Percentiles rank a stretch among this genome's conserved stretches.
Evolutionary conservation across 92 coral and sea anemone genomes (phyloP).

Genomic region (Diadumene lineata): DNA sequence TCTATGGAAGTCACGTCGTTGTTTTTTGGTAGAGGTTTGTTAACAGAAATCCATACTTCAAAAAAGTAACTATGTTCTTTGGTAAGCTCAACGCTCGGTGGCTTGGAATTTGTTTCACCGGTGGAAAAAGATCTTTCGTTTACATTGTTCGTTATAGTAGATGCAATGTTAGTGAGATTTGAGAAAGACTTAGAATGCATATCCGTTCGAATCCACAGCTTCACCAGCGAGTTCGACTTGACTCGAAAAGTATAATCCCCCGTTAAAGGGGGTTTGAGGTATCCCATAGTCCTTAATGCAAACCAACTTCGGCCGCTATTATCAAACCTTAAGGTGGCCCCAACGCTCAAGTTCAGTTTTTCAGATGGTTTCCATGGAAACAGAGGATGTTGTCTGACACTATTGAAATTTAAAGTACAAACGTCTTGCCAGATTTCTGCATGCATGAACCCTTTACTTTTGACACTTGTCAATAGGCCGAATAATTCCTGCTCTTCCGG

Average conservation of each 20-base stretch:
- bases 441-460: constrained; percentile 35
- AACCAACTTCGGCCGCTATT: constrained; percentile 52
- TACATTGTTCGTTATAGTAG: background rate
- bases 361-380: constrained; percentile 66
- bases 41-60: constrained; percentile 61
- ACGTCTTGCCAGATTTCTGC: constrained; percentile 64
- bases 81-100: constrained; percentile 30
- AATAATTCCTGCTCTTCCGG: too few relatives aligned
- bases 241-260: constrained; percentile 57
- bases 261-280: constrained; percentile 55
- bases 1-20: constrained; percentile 8
- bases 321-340: constrained; percentile 25
- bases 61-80: constrained; percentile 47
- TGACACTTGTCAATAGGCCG: too few relatives aligned
- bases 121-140: background rate
- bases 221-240: constrained; percentile 58
- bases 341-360: constrained; percentile 29
- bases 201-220: constrained; percentile 67
- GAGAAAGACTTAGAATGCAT: constrained; percentile 20
- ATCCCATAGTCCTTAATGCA: constrained; percentile 78
- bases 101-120: background rate
- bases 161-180: constrained; percentile 40
- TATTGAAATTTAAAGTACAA: constrained; percentile 71
- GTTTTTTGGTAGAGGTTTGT: constrained; percentile 15
- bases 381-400: constrained; percentile 72